Conservation (phyloP, 2,797 vertebrate genomes). For the Channallabes apus region DNA sequence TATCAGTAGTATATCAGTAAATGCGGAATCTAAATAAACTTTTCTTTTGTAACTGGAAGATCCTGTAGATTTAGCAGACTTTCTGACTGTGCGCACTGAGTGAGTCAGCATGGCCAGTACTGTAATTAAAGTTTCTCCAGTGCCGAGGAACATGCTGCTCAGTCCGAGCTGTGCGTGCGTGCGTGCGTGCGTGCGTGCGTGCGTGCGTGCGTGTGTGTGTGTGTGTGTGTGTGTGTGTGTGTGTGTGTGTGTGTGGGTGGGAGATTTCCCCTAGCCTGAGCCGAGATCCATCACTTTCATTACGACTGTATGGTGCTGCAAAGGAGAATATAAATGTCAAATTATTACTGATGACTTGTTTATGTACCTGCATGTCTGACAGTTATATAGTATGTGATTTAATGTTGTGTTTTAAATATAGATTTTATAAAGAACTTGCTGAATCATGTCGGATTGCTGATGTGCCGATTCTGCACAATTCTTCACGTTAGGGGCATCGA, state of each 20-base stretch:
- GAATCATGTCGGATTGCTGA: neutral
- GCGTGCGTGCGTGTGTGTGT: neutral
- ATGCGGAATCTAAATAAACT: neutral
- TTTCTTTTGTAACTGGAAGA: neutral
- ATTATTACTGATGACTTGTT: neutral
- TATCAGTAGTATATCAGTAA: neutral
- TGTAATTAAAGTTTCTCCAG: conserved; percentile 25
- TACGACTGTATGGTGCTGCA: neutral
- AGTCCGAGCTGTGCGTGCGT: neutral
- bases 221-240: neutral
- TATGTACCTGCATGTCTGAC: neutral
- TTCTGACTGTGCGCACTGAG: neutral
- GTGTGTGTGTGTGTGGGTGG: conserved; percentile 3
- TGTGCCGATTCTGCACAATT: neutral
- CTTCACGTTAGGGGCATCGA: neutral
- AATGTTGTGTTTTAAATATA: neutral
- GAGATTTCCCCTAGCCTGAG: conserved; percentile 9
- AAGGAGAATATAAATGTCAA: neutral
- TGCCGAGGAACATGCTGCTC: neutral
- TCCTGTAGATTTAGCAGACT: neutral
- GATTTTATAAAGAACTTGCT: neutral
- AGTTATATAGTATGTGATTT: too few species aligned
- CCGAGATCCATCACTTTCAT: neutral
- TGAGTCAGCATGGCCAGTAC: conserved; percentile 3
- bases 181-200: neutral